Evolutionary conservation across 2,113 vertebrate genomes (phyloP), one percentile per base, ranked within the genome.

Genomic region (Corythoichthys haematopterus): DNA sequence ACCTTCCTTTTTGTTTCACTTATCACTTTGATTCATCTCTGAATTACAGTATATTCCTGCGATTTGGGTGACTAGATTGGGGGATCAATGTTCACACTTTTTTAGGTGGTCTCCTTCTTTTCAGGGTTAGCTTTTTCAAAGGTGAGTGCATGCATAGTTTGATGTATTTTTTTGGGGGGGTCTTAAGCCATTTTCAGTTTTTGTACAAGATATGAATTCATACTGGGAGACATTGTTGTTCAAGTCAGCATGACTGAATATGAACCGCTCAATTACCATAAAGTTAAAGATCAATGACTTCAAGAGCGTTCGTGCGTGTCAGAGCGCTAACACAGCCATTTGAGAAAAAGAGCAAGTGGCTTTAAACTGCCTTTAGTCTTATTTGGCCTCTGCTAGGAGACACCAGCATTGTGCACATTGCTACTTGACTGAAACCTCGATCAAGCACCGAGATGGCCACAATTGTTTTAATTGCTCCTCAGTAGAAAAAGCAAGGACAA

Each of bases 221-320:
- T 13, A 50, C 47, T 50, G 14, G 4, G 13, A 14, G 14, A 50
- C 47, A 50, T 50, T 50, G 14, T 12, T 50, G 14, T 12, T 50
- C 13, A 15, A 50, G 13, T 50, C 14, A 12, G 13, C 10, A 12
- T 11, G 10, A 50, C 47, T 50, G 47, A 15, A 12, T 50, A 15
- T 15, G 47, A 50, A 50, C 47, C 13, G 47, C 47, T 50, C 47
- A 50, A 50, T 50, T 50, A 50, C 47, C 47, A 50, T 50, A 12
- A 50, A 50, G 13, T 15, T 50, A 50, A 50, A 13, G 40, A 43
- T 43, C 40, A 43, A 13, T 64, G 61, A 71, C 55, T 53, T 57
- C 59, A 28, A 65, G 53, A 6, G 35, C 65, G 65, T 69, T 12
- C 66, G 57, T 69, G 57, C 1, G 13, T 60, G 40, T 43, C 45